Evolutionary conservation across 1,140 invertebrate species (phyloP).

Genomic region (Drosophila miranda): DNA sequence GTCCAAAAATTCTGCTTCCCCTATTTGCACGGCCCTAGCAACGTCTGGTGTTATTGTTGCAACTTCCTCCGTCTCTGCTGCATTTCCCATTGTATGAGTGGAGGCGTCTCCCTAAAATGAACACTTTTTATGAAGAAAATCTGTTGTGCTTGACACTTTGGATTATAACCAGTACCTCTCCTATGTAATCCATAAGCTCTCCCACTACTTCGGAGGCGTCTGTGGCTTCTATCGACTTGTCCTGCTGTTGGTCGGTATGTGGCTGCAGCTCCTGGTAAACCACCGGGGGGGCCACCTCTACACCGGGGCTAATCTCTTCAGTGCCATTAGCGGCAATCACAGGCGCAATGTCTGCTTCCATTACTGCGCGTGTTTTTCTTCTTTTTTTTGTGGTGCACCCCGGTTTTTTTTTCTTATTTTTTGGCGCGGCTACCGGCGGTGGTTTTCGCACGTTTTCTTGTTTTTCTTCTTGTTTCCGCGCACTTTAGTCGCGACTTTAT

Average conservation of each 20-base stretch:
- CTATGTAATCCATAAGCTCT: slow-evolving; percentile 48
- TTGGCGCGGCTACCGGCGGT: slow-evolving; percentile 43
- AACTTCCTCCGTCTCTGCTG: not conserved
- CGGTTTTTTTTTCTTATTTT: slow-evolving; percentile 27
- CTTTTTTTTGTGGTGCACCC: slow-evolving; percentile 24
- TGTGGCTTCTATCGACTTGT: slow-evolving; percentile 22
- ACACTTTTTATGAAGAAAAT: not conserved
- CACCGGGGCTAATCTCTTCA: slow-evolving; percentile 16
- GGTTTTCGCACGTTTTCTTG: slow-evolving; percentile 2
- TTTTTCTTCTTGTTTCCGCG: too few species aligned
- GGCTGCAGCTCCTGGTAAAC: slow-evolving; percentile 20
- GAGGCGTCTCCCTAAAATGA: slow-evolving; percentile 35
- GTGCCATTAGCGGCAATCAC: slow-evolving; percentile 39
- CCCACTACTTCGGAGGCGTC: slow-evolving; percentile 10
- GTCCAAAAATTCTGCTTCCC: slow-evolving; percentile 63
- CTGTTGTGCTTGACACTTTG: too few species aligned
- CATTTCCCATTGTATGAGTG: not conserved
- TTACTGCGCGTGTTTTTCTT: slow-evolving; percentile 26
- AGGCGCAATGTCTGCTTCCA: slow-evolving; percentile 60
- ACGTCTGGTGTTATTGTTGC: not conserved
- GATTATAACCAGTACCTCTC: not conserved
- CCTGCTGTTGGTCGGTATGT: slow-evolving; percentile 5
- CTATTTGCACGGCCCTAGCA: slow-evolving; percentile 35
- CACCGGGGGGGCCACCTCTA: not conserved
- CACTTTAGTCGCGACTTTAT: too few species aligned